Conservation (phyloP, 2,888 invertebrate species). For the Thera obeliscata region DNA sequence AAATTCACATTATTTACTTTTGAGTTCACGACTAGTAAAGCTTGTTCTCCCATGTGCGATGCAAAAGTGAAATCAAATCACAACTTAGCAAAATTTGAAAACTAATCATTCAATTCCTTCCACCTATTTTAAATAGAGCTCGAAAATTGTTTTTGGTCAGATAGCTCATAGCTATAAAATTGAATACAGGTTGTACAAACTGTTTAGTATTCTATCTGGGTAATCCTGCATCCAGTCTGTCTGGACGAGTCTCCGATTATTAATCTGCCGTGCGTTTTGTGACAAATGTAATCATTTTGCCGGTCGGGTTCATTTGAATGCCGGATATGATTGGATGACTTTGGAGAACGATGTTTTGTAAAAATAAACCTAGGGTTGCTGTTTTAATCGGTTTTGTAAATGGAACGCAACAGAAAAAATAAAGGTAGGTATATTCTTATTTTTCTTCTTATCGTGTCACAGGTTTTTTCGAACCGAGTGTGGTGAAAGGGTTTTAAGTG, state of each 20-base stretch:
- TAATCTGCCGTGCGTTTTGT: conserved; percentile 74
- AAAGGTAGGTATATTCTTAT: no score
- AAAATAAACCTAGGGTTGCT: conserved; percentile 32
- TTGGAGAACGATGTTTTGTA: conserved; percentile 44
- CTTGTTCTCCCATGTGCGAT: no score
- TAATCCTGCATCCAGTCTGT: conserved; percentile 62
- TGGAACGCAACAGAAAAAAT: no score
- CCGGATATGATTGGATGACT: conserved; percentile 50
- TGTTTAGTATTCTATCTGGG: conserved; percentile 72
- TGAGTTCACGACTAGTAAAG: no score
- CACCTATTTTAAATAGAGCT: not conserved
- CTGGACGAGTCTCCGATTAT: conserved; percentile 62
- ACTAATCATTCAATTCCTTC: no score
- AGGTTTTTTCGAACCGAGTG: no score
- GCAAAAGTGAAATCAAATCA: no score
- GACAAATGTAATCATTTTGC: conserved; percentile 44
- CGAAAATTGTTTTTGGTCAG: not conserved
- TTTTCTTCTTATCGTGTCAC: no score
- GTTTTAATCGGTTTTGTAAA: not conserved
- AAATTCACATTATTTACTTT: no score
- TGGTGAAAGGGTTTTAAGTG: no score
- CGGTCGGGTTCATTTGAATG: conserved; percentile 54
- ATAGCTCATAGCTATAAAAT: no score
- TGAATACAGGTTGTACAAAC: conserved; percentile 11
- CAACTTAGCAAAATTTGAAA: no score